Evolutionary conservation across 2,113 vertebrate species (phyloP), one percentile per base, ranked within the genome.

Genomic region (Cyanoderma ruficeps): DNA sequence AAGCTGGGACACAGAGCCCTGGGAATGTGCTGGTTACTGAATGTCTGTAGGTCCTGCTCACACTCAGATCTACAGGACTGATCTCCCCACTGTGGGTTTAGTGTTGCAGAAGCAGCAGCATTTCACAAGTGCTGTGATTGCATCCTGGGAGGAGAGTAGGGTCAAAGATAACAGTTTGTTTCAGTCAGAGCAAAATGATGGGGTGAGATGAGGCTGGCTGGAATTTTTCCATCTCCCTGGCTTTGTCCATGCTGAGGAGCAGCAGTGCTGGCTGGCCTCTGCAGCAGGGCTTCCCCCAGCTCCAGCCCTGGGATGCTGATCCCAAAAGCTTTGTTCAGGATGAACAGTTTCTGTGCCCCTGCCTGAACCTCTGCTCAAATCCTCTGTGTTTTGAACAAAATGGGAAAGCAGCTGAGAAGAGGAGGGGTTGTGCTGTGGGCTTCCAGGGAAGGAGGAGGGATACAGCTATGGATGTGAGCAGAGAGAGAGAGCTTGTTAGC

Each of bases 361-460:
- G 11, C 7, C 30, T 77, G 69, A 61, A 77, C 52, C 31, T 78
- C 61, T 74, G 37, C 60, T 83, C 55, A 33, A 56, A 70, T 41
- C 16, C 4, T 71, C 67, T 59, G 23, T 78, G 91, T 44, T 63
- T 23, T 44, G 82, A 75, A 64, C 82, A 60, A 77, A 46, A 65
- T 57, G 64, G 77, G 78, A 59, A 93, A 57, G 89, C 25, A 42
- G 53, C 87, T 89, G 87, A 67, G 81, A 84, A 94, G 56, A 2
- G 57, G 3, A n/a, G 28, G 24, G 27, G 46, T 33, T 70, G 49
- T 41, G 71, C 6, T 52, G 19, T 10, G 65, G 39, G 35, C 47
- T 74, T 69, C 42, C 46, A 72, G 91, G 56, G 68, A 19, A 76
- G 91, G 42, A 61, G 52, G 41, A 68, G 46, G 41, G 39, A 68